phyloP scores from a whole-genome alignment of 2,888 invertebrate species.

The Drosophila vallismaia region DNA sequence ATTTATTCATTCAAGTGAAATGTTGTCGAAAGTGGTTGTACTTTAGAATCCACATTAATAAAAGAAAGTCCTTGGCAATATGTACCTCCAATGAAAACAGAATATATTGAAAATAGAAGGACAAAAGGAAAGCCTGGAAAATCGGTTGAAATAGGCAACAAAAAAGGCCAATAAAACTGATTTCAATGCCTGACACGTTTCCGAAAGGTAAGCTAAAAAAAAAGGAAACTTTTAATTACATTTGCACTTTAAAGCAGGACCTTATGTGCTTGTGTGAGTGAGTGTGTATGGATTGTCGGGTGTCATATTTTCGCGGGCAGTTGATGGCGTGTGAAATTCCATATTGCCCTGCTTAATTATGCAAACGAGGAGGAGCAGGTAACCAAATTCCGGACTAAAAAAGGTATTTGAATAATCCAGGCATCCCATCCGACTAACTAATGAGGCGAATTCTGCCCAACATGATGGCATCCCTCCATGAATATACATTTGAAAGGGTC shows the following conservation, averaged over 20 bases:
- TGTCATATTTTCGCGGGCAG: slow-evolving; percentile 28
- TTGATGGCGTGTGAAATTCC: slow-evolving; percentile 47
- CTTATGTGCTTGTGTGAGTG: slow-evolving; percentile 3
- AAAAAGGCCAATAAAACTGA: slow-evolving; percentile 15
- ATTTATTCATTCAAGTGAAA: neutral
- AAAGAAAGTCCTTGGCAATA: neutral
- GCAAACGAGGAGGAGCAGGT: slow-evolving; percentile 34
- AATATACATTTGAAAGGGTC: slow-evolving; percentile 2
- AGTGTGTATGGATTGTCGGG: slow-evolving; percentile 16
- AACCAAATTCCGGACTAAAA: slow-evolving; percentile 22
- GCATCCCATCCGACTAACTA: slow-evolving; percentile 45
- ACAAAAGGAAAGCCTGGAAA: slow-evolving; percentile 8
- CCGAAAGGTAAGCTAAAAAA: slow-evolving; percentile 36
- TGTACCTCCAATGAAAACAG: neutral
- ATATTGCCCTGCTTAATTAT: slow-evolving; percentile 46
- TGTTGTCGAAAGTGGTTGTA: no score
- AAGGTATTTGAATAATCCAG: slow-evolving; percentile 64
- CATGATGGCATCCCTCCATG: slow-evolving; percentile 9
- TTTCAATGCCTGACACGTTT: slow-evolving; percentile 65
- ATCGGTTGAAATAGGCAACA: slow-evolving; percentile 12
- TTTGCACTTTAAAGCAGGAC: slow-evolving; percentile 59
- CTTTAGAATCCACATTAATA: neutral
- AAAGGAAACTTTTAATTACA: slow-evolving; percentile 69
- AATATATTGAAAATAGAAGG: neutral
- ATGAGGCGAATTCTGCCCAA: slow-evolving; percentile 49